Evolutionary conservation across 2,113 vertebrate genomes (phyloP).

Genomic region (Conger conger): DNA sequence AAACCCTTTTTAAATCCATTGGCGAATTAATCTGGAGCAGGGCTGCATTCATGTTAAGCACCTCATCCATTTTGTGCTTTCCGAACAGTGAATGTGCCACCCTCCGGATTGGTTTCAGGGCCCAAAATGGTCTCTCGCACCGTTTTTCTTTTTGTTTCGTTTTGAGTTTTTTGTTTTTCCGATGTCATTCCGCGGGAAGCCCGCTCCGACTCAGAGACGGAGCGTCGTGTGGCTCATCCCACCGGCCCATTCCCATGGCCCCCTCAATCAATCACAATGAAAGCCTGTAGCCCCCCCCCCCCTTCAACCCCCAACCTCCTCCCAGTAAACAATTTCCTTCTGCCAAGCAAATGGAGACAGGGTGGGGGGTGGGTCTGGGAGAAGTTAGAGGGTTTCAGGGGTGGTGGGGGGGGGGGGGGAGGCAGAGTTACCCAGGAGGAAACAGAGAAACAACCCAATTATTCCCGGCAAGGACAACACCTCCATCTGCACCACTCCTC

Average conservation of each 20-base stretch:
- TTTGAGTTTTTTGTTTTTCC: slow-evolving; percentile 18
- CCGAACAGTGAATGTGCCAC: not conserved
- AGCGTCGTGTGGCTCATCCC: slow-evolving; percentile 40
- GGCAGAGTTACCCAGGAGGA: slow-evolving; percentile 32
- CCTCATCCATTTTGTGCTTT: not conserved
- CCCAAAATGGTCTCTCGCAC: slow-evolving; percentile 15
- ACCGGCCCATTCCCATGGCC: slow-evolving; percentile 55
- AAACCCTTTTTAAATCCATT: not conserved
- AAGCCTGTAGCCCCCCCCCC: slow-evolving; percentile 29
- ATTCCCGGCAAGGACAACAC: slow-evolving; percentile 43
- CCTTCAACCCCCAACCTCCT: not conserved
- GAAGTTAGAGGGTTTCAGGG: slow-evolving; percentile 11
- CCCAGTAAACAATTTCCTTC: slow-evolving; percentile 54
- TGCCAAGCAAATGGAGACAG: slow-evolving; percentile 53
- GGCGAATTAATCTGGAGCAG: not conserved
- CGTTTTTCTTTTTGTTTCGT: not conserved
- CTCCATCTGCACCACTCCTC: slow-evolving; percentile 32
- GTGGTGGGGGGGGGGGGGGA: not conserved
- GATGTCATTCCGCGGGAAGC: slow-evolving; percentile 31
- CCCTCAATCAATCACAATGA: slow-evolving; percentile 57
- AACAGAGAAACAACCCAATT: slow-evolving; percentile 50
- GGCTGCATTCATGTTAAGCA: not conserved
- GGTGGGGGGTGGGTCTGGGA: slow-evolving; percentile 1
- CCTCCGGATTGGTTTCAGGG: not conserved
- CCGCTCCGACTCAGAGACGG: slow-evolving; percentile 40